Base-by-base conservation (phyloP, 2,888 invertebrate species). In the Drosophila sordidula region DNA sequence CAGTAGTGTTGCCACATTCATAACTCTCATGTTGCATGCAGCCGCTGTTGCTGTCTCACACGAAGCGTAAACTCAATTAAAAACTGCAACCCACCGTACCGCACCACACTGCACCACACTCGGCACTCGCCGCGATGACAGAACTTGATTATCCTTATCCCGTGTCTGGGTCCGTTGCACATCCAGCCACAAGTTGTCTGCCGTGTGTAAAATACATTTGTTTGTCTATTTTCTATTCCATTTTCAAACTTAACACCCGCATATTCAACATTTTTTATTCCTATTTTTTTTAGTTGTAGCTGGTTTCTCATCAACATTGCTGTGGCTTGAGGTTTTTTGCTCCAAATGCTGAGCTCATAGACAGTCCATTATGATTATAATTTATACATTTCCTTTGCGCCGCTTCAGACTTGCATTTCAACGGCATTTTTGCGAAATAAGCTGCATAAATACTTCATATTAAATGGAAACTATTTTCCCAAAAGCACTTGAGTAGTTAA, bases 61-160 rank as follows among this genome's bases (percentile, higher is more conserved):
- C 81, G 65, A 70, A 80, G 87, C 87, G 85, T 87, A 83, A 89
- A 86, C 85, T 89, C 89, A 86, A 86, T 86, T 86, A 86, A 86
- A 89, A 87, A 84, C 77, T 67, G 66, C 57, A 56, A 57, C 68
- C 70, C 67, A 66, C 70, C 70, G 70, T 70, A 68, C 50, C 50
- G 12, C 34, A 12, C 3, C 29, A 26, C 26, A 18, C 18, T 18
- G 22, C 22, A 22, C 22, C 22, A 22, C 22, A 22, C 29, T 2
- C 12, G 4, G 1, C 51, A 29, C 29, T 9, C 29, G 41, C 61
- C 42, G 38, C 26, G 71, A 68, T 78, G 87, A 83, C 80, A 72
- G 61, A 59, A 66, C 67, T 80, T 89, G 89, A 87, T 87, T 89
- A 77, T 86, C 74, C 76, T 77, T 64, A 72, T 70, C 67, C 73